Evolutionary conservation across 2,888 invertebrate genomes (phyloP), one percentile per base, ranked within the genome.

Genomic region (Onchidella celtica): DNA sequence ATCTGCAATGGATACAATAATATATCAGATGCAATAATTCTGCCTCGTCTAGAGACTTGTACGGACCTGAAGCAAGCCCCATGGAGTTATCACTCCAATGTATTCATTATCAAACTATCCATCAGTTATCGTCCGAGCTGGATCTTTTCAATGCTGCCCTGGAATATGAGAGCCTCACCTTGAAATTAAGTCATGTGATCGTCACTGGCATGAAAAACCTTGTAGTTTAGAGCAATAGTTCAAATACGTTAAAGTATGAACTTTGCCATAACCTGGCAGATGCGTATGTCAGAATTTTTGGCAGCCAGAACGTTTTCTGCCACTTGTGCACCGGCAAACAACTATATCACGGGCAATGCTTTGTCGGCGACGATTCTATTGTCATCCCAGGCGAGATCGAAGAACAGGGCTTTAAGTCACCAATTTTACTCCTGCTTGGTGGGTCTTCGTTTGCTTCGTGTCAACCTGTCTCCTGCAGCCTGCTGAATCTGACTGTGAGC

Each of bases 1-100:
- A 40, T 75, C 21, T 75, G 75, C 32, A 75, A 75, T 38, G 75
- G 75, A 27, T 65, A 65, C 29, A 11, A 29, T 14, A n/a, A n/a
- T n/a, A n/a, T n/a, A 21, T 63, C 4, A 21, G 32, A 36, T 14
- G 1, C 27, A 27, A 69, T 4, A 34, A 57, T 17, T 36, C 29
- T 38, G n/a, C 29, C 9, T 0, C 57, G 29, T 17, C 0, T 3
- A n/a, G n/a, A 3, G 36, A n/a, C 34, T n/a, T 21, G 11, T 32
- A 73, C 9, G 59, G n/a, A 24, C 0, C 24, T 24, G 61, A 34
- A 14, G 34, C 24, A 1, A 36, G 47, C 17, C 9, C 47, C 6
- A 11, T 6, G 47, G 17, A 6, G 6, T 17, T 47, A 17, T 17
- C 6, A 47, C 6, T 47, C 6, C 17, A 6, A 11, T 47, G 47